Conservation (phyloP, 2,113 vertebrate species). For the Sminthopsis crassicaudata region DNA sequence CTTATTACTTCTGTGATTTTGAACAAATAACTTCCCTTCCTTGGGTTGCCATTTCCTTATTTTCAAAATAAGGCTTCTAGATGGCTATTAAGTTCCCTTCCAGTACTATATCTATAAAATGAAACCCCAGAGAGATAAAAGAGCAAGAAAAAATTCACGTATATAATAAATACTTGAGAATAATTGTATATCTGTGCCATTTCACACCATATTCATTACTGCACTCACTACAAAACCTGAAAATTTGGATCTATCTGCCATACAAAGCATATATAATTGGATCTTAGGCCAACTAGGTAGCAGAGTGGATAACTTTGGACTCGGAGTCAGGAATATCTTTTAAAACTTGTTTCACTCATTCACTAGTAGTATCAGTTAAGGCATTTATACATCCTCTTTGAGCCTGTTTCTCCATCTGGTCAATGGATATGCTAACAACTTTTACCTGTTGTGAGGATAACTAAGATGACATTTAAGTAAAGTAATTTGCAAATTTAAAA, state of each 20-base stretch:
- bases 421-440: not conserved
- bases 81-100: not conserved
- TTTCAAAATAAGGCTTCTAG: not conserved
- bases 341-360: not conserved
- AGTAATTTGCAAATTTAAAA: not conserved
- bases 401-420: not conserved
- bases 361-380: not conserved
- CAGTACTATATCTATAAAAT: not conserved
- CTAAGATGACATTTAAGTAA: not conserved
- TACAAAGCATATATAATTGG: not conserved
- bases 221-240: not conserved
- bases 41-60: not conserved
- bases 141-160: not conserved
- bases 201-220: not conserved
- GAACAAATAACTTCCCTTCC: not conserved
- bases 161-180: not conserved
- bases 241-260: not conserved
- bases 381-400: not conserved
- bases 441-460: not conserved
- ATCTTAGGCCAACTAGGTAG: not conserved
- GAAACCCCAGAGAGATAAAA: not conserved
- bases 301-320: not conserved
- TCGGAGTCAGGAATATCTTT: not conserved
- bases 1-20: not conserved
- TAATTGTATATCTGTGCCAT: not conserved